phyloP scores from a whole-genome alignment of 2,888 invertebrate genomes.

The Baccha elongata region DNA sequence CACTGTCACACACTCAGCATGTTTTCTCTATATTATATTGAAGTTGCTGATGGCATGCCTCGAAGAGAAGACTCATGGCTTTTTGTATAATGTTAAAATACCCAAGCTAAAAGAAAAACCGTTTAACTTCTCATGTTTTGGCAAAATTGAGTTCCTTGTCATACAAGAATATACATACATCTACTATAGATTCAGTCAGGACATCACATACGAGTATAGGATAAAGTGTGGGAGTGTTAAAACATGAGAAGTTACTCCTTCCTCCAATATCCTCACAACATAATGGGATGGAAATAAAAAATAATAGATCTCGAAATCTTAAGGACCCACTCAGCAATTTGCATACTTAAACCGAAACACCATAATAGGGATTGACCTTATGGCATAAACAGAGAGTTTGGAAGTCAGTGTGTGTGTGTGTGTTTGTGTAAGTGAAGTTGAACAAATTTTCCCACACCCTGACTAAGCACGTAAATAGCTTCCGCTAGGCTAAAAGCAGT shows the following conservation, averaged over 20 bases:
- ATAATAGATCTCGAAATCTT: slow-evolving; percentile 70
- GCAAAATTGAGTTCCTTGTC: slow-evolving; percentile 63
- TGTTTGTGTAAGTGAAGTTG: neutral
- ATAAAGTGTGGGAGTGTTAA: slow-evolving; percentile 2
- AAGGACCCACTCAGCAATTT: slow-evolving; percentile 73
- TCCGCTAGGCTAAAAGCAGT: slow-evolving; percentile 72
- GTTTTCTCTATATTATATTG: slow-evolving; percentile 13
- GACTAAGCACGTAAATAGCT: slow-evolving; percentile 74
- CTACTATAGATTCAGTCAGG: slow-evolving; percentile 2
- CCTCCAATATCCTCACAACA: neutral
- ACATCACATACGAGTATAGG: slow-evolving; percentile 15
- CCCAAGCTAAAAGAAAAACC: slow-evolving; percentile 40
- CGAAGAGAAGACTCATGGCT: slow-evolving; percentile 17
- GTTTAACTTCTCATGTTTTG: slow-evolving; percentile 67
- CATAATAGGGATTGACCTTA: slow-evolving; percentile 67
- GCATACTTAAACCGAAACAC: slow-evolving; percentile 65
- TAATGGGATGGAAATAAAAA: slow-evolving; percentile 50
- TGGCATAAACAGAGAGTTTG: slow-evolving; percentile 38
- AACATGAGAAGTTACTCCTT: slow-evolving; percentile 23
- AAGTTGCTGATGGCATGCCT: slow-evolving; percentile 21
- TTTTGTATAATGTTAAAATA: slow-evolving; percentile 4
- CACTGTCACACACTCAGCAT: slow-evolving; percentile 62
- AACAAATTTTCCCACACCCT: slow-evolving; percentile 47
- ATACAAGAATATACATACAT: slow-evolving; percentile 10
- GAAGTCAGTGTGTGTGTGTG: slow-evolving; percentile 32